Percentiles rank a stretch among this genome's conserved stretches.
These are phyloP conservation scores for Perdita meconis DNA, from an alignment of 2,888 invertebrate genomes.

Conservation along the genomic window DNA sequence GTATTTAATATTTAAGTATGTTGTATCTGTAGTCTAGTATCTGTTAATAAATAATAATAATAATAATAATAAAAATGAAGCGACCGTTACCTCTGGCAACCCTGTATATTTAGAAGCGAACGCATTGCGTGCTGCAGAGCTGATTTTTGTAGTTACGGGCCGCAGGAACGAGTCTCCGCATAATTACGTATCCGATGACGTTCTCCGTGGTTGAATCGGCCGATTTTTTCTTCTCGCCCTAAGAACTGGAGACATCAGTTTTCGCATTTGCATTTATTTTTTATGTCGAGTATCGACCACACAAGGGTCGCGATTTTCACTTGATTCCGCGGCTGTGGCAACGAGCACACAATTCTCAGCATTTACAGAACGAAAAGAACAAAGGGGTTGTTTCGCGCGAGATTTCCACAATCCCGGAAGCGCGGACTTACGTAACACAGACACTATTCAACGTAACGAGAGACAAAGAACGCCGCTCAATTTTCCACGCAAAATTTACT, in stretches of 20 bases:
- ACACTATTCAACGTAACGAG: neutral
- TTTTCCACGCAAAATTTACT: neutral
- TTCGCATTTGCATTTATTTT: conserved; percentile 34
- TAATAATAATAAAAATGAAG: too few species aligned
- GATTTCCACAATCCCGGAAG: conserved; percentile 19
- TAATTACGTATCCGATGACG: conserved; percentile 73
- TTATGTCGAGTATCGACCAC: too few species aligned
- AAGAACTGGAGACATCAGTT: conserved; percentile 6
- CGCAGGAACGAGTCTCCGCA: conserved; percentile 62
- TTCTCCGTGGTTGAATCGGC: conserved; percentile 48
- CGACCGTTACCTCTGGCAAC: neutral
- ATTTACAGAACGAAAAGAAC: conserved; percentile 33
- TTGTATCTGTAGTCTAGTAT: too few species aligned
- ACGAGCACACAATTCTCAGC: conserved; percentile 23
- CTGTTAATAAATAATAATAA: too few species aligned
- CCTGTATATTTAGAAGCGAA: neutral
- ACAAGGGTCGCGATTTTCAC: conserved; percentile 54
- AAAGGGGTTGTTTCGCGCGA: conserved; percentile 32
- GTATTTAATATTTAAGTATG: too few species aligned
- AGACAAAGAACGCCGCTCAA: neutral
- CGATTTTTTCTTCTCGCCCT: conserved; percentile 56
- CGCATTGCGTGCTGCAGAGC: neutral
- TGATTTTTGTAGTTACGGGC: neutral
- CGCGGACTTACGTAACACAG: neutral
- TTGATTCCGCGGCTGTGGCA: conserved; percentile 43